Evolutionary conservation across 1,140 invertebrate genomes (phyloP), one percentile per base, ranked within the genome.

Genomic region (Tetraneura akinire): DNA sequence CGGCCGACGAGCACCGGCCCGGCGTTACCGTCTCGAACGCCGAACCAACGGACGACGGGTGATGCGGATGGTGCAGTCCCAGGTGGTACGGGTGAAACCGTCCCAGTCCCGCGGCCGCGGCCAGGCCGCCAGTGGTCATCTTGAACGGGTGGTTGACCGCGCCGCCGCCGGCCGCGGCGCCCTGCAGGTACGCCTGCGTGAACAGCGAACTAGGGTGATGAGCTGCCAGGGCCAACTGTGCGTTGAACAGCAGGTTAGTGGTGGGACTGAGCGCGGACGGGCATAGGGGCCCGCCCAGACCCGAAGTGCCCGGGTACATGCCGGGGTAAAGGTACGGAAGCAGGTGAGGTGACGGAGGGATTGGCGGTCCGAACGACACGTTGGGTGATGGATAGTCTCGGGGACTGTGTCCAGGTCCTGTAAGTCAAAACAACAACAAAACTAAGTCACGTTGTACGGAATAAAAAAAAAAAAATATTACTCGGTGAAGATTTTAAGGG

Each of bases 1-100:
- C 21, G 87, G 88, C 49, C 26, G 62, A 64, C 37, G 74, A 80
- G 14, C 60, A 74, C 55, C 66, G 80, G 57, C 89, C 89, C 1
- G 92, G 93, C 3, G 93, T 93, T 3, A 94, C 93, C 13, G 92
- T 93, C 86, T 94, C 93, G 85, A 95, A 94, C 14, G 93, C 93
- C 18, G 92, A 93, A 2, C 92, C 92, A 71, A 89, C 86, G 0
- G 90, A 89, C 21, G 90, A 88, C 42, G 13, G 89, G n/a, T 78
- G 73, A 5, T 37, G 73, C 13, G n/a, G 73, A 18, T 78, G 73
- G n/a, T 80, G 78, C 29, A 68, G 45, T 5, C 64, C 60, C 5
- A 68, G 26, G 62, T 80, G 78, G 45, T 80, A 70, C 47, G 60
- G 78, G 6, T 86, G 81, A 85, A 80, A 82, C 84, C 90, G 86